Evolutionary conservation across 1,140 invertebrate genomes (phyloP), one percentile per base, ranked within the genome.

Genomic region (Ericerus pela): DNA sequence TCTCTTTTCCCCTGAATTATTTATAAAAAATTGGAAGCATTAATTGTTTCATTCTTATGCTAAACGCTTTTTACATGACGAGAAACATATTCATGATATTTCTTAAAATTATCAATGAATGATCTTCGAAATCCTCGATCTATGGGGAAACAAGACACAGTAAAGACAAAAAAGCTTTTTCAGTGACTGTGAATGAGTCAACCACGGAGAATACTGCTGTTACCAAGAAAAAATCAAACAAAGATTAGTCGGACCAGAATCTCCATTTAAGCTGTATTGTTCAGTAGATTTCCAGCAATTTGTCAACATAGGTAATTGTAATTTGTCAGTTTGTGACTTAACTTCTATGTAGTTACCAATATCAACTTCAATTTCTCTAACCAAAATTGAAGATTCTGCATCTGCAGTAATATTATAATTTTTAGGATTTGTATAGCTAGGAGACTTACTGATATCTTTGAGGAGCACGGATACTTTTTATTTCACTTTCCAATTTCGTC

Each of bases 121-220:
- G 58, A 61, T 14, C 57, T 54, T 43, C 59, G 54, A 57, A 61
- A 38, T 52, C 59, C 59, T 58, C 37, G 59, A 36, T 55, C 55
- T 18, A 33, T 51, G 58, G 57, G 58, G 59, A 43, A 65, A 63
- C 33, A 61, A 59, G 53, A 61, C 53, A 54, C 62, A 63, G 54
- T 60, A 54, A 28, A 53, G 47, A 57, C 62, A 62, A 20, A 62
- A 57, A 60, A 62, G 59, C 41, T 64, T 63, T 60, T 65, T 66
- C 30, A 64, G 54, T 47, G 54, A 27, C 28, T 41, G 57, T 55
- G 62, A 66, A 56, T 63, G 63, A 29, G 58, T 62, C 53, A 66
- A 56, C 62, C 61, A 65, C n/a, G 30, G 30, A 10, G 30, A 33
- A 33, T 33, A 33, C 30, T 33, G 8, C 8, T 8, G n/a, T 33